A percentile compares a stretch with the other conserved stretches of the same genome.
These are phyloP conservation scores for Porphyrio hochstetteri DNA, from an alignment of 2,113 vertebrate genomes.

Conservation along the genomic window DNA sequence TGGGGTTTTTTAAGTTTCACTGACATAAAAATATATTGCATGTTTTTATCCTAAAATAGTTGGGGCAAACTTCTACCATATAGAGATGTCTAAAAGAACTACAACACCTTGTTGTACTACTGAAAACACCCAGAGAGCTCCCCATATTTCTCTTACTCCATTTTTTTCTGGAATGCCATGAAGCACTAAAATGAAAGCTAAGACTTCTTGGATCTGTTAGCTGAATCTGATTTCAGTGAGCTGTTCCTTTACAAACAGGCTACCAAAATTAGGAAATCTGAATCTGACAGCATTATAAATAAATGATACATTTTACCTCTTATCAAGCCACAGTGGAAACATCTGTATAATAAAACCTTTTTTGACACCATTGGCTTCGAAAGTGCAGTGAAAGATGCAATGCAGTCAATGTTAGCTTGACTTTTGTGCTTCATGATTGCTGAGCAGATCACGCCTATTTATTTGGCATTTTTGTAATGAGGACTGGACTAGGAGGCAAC, in stretches of 20 bases:
- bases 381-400: constrained; percentile 15
- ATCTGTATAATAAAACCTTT: constrained; percentile 5
- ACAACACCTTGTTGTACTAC: background rate
- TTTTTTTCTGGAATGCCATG: background rate
- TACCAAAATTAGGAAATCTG: background rate
- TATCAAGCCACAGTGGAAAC: constrained; percentile 32
- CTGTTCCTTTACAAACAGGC: background rate
- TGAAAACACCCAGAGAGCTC: background rate
- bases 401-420: background rate
- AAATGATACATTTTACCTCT: constrained; percentile 4
- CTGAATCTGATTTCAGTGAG: background rate
- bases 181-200: background rate
- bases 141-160: background rate
- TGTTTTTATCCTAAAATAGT: background rate
- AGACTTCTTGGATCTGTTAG: background rate
- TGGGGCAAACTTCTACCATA: background rate
- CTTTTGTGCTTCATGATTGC: constrained; percentile 28
- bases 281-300: constrained; percentile 26
- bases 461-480: constrained; percentile 56
- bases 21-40: background rate
- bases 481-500: constrained; percentile 21
- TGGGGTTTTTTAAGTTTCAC: background rate
- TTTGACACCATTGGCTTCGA: background rate
- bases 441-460: constrained; percentile 37
- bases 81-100: background rate